Evolutionary conservation across 2,113 vertebrate species (phyloP), one percentile per base, ranked within the genome.

Genomic region (Eudyptes chrysolophus): DNA sequence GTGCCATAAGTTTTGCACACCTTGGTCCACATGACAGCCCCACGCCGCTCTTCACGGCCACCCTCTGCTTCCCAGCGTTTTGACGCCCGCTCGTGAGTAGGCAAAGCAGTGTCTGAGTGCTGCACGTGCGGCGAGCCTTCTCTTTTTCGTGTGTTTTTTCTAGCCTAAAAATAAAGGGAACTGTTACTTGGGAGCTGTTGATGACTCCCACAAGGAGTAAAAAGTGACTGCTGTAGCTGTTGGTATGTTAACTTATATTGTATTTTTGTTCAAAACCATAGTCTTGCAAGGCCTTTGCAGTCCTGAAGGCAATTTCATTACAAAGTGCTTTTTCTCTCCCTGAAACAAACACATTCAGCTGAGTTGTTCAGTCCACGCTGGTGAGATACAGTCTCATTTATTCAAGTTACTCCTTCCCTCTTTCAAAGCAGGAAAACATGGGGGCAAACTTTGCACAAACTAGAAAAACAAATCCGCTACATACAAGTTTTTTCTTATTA

Each of bases 11-110:
- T 22, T 75, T 49, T 93, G 42, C n/a, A 21, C 0, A 0, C 44
- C 52, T 48, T 22, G 42, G 21, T 22, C 6, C 27, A 15, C 9
- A 18, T 9, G 10, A 13, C 15, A 72, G 69, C 19, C 8, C 44
- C 7, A 1, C 2, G 1, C 32, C 6, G 1, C 27, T 38, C 51
- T 49, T 61, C 58, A 13, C 19, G 51, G 68, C 30, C 3, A 2
- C 27, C 18, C 3, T 54, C 22, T 8, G 18, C 75, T 62, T 68
- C 38, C 48, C n/a, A 13, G 48, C 2, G 1, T 49, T 70, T 36
- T 21, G 27, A 19, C 1, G 3, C 20, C n/a, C 4, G 1, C 27
- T 51, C 20, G 0, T 0, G 5, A 34, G 22, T 1, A 6, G 62
- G 38, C 21, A 34, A 48, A 78, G 57, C n/a, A 18, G 10, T 5